These are phyloP conservation scores for Metellina segmentata DNA, from an alignment of 2,888 invertebrate species.

Conservation along the genomic window DNA sequence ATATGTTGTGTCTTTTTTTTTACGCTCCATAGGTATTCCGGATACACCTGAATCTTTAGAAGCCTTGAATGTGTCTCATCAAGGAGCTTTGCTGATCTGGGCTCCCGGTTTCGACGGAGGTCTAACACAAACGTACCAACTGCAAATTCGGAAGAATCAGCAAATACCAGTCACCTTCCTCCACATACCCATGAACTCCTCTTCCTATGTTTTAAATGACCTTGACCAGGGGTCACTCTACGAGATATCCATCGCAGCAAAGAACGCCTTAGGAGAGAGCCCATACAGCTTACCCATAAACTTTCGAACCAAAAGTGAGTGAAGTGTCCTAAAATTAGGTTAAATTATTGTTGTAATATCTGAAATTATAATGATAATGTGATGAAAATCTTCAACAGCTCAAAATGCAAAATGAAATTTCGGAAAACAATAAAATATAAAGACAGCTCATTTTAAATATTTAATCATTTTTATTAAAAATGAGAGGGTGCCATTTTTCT, in stretches of 20 bases:
- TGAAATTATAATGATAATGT: background rate
- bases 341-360: too few species aligned
- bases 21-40: slow-evolving; percentile 80
- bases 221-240: slow-evolving; percentile 92
- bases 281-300: slow-evolving; percentile 84
- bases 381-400: background rate
- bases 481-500: too few species aligned
- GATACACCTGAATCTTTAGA: slow-evolving; percentile 81
- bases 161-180: slow-evolving; percentile 84
- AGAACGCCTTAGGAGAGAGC: slow-evolving; percentile 93
- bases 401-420: too few species aligned
- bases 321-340: background rate
- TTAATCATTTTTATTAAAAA: too few species aligned
- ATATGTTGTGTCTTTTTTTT: background rate
- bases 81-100: slow-evolving; percentile 92
- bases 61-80: slow-evolving; percentile 92
- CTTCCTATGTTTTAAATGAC: slow-evolving; percentile 86
- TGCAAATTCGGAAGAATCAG: slow-evolving; percentile 85
- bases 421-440: too few species aligned
- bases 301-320: slow-evolving; percentile 72
- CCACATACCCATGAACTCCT: slow-evolving; percentile 87
- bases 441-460: too few species aligned
- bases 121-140: slow-evolving; percentile 88
- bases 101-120: slow-evolving; percentile 96
- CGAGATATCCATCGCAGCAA: slow-evolving; percentile 92